phyloP scores from a whole-genome alignment of 2,113 vertebrate species.

The Todiramphus saurophagus region DNA sequence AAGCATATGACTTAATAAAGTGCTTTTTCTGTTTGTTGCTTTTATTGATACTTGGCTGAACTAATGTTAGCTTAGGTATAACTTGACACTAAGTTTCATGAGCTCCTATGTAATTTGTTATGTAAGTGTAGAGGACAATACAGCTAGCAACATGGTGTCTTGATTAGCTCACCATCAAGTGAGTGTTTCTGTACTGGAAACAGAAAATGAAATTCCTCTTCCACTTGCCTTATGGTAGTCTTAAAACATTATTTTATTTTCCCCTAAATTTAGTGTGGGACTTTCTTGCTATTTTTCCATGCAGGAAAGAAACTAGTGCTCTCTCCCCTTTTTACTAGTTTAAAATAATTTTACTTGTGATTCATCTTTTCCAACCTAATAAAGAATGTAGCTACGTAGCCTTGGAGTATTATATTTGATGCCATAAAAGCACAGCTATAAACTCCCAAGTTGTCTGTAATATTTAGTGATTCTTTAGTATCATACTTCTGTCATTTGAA shows the following conservation, averaged over 20 bases:
- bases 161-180: neutral
- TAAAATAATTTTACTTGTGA: neutral
- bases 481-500: neutral
- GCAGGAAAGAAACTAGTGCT: neutral
- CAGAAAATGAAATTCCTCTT: neutral
- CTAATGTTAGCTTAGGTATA: neutral
- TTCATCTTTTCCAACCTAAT: neutral
- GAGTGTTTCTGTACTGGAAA: neutral
- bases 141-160: neutral
- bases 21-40: neutral
- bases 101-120: neutral
- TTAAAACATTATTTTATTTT: neutral
- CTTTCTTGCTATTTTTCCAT: neutral
- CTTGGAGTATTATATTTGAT: neutral
- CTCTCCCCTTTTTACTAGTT: neutral
- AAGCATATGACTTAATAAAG: neutral
- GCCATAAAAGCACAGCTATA: neutral
- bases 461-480: neutral
- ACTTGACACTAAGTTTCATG: neutral
- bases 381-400: neutral
- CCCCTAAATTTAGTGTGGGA: neutral
- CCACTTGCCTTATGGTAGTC: neutral
- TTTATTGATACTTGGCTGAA: neutral
- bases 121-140: neutral
- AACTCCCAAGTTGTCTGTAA: neutral